Conservation (phyloP, 1,140 invertebrate genomes). For the Drosophila busckii region DNA sequence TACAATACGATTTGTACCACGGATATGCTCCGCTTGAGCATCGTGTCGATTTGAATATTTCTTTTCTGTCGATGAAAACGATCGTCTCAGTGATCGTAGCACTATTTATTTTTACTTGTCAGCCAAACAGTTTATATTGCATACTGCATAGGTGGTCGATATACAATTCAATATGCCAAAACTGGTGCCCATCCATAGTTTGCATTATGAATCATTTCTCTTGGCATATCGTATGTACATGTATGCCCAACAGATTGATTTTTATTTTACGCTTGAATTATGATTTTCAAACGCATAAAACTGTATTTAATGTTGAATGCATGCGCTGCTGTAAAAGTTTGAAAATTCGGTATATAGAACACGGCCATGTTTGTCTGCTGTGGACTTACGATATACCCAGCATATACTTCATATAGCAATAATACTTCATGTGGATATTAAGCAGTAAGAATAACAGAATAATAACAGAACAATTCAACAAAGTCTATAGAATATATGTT, state of each 20-base stretch:
- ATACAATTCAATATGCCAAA: constrained; percentile 42
- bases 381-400: too few relatives aligned
- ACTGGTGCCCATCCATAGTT: background rate
- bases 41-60: too few relatives aligned
- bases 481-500: too few relatives aligned
- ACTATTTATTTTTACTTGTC: constrained; percentile 65
- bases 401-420: too few relatives aligned
- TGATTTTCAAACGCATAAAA: constrained; percentile 40
- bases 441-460: too few relatives aligned
- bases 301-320: constrained; percentile 31
- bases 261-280: constrained; percentile 38
- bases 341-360: too few relatives aligned
- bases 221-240: too few relatives aligned
- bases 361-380: too few relatives aligned
- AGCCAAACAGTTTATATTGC: constrained; percentile 63
- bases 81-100: too few relatives aligned
- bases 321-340: background rate
- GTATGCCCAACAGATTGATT: constrained; percentile 15
- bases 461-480: too few relatives aligned
- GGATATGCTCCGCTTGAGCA: constrained; percentile 26
- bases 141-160: constrained; percentile 68
- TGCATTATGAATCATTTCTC: constrained; percentile 31
- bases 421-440: too few relatives aligned
- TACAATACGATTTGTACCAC: constrained; percentile 59
- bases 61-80: background rate